Evolutionary conservation across 2,888 invertebrate species (phyloP).

Genomic region (Pammene aurita): DNA sequence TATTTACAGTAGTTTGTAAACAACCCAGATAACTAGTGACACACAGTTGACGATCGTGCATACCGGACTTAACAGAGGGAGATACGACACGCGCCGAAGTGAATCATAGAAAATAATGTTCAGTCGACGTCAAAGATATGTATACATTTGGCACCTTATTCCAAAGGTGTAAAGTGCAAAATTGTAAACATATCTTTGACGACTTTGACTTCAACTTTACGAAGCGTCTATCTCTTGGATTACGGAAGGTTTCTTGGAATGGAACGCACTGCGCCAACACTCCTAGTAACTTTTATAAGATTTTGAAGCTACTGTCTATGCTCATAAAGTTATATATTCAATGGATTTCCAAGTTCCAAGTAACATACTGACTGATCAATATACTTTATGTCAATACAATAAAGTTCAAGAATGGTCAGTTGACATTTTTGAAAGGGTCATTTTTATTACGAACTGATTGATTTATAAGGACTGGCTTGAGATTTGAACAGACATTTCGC

Average conservation of each 20-base stretch:
- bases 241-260: neutral
- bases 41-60: no score
- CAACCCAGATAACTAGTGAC: no score
- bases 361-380: neutral
- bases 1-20: neutral
- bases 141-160: no score
- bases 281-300: neutral
- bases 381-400: neutral
- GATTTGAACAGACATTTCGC: neutral
- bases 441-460: neutral
- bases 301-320: neutral
- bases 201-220: neutral
- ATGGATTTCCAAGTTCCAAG: neutral
- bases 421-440: neutral
- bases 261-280: neutral
- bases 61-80: no score
- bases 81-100: conserved; percentile 1
- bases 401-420: neutral
- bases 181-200: no score
- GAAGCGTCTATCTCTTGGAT: conserved; percentile 5
- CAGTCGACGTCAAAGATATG: no score
- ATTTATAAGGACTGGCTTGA: neutral
- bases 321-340: neutral
- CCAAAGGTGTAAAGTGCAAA: no score
- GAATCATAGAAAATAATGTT: neutral